Percentiles rank a stretch among this genome's conserved stretches.
These are phyloP conservation scores for Acanthosoma haemorrhoidale DNA, from an alignment of 2,888 invertebrate species.

Conservation along the genomic window DNA sequence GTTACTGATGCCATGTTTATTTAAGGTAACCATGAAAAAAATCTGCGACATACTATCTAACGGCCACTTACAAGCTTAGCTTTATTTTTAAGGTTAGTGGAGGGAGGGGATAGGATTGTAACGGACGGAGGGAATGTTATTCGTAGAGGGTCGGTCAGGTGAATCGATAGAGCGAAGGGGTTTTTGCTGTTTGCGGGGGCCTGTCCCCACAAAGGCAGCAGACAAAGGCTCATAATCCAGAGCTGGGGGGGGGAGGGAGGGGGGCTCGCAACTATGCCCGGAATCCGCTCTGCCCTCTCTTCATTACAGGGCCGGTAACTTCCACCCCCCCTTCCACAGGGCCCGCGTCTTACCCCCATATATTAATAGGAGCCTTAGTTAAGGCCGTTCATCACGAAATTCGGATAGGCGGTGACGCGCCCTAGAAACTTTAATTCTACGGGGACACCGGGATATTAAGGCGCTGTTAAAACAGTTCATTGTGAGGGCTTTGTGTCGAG, in stretches of 20 bases:
- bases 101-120: not conserved
- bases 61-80: not conserved
- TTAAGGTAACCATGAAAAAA: too few species aligned
- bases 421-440: not conserved
- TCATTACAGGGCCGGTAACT: slow-evolving; percentile 24
- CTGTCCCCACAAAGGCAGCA: slow-evolving; percentile 27
- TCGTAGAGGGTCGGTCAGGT: slow-evolving; percentile 22
- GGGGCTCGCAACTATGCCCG: slow-evolving; percentile 16
- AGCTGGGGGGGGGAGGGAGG: slow-evolving; percentile 5
- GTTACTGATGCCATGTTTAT: too few species aligned
- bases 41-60: too few species aligned
- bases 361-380: slow-evolving; percentile 19
- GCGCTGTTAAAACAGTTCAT: not conserved
- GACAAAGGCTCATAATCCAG: slow-evolving; percentile 28
- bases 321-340: not conserved
- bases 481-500: too few species aligned
- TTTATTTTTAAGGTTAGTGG: slow-evolving; percentile 11
- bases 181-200: slow-evolving; percentile 26
- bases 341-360: slow-evolving; percentile 16
- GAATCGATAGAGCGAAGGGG: slow-evolving; percentile 24
- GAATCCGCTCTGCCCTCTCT: slow-evolving; percentile 24
- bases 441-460: too few species aligned
- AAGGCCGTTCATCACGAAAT: not conserved
- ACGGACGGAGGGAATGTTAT: slow-evolving; percentile 16
- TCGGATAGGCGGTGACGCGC: not conserved